Conservation (phyloP, 1,140 invertebrate species). For the Bombus polaris region DNA sequence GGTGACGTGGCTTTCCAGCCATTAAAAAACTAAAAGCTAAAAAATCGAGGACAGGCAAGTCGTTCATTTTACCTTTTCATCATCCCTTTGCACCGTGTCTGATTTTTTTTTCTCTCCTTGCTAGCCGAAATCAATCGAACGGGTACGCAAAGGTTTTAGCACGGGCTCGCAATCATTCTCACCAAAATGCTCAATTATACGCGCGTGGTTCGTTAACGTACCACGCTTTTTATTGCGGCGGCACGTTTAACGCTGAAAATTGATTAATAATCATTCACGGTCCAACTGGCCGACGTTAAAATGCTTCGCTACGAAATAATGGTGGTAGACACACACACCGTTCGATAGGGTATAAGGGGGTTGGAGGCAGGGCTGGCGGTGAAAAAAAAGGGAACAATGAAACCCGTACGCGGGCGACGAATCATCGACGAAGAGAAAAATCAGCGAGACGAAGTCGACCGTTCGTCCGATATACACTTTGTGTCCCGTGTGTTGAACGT, state of each 20-base stretch:
- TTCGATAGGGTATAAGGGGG: constrained; percentile 12
- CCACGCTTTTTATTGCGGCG: constrained; percentile 67
- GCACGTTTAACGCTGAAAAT: constrained; percentile 68
- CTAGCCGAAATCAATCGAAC: constrained; percentile 60
- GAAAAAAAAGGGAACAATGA: neutral
- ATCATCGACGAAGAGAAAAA: constrained; percentile 50
- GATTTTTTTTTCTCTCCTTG: constrained; percentile 33
- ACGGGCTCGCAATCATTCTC: constrained; percentile 60
- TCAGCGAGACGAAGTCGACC: constrained; percentile 10
- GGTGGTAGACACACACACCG: constrained; percentile 36
- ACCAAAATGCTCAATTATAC: constrained; percentile 67
- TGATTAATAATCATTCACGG: constrained; percentile 74
- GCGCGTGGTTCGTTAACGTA: constrained; percentile 66
- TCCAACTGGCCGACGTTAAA: constrained; percentile 61
- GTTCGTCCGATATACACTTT: neutral
- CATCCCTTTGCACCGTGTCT: neutral
- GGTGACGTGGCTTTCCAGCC: constrained; percentile 5
- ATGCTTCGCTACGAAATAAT: constrained; percentile 63
- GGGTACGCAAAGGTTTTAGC: constrained; percentile 60
- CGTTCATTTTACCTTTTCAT: neutral
- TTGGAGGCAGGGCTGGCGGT: too few relatives aligned
- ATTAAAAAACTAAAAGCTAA: constrained; percentile 7
- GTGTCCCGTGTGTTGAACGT: neutral
- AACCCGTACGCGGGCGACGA: constrained; percentile 19
- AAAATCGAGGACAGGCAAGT: constrained; percentile 15